These are phyloP conservation scores for Microchirus variegatus DNA, from an alignment of 2,797 vertebrate genomes.

Conservation along the genomic window DNA sequence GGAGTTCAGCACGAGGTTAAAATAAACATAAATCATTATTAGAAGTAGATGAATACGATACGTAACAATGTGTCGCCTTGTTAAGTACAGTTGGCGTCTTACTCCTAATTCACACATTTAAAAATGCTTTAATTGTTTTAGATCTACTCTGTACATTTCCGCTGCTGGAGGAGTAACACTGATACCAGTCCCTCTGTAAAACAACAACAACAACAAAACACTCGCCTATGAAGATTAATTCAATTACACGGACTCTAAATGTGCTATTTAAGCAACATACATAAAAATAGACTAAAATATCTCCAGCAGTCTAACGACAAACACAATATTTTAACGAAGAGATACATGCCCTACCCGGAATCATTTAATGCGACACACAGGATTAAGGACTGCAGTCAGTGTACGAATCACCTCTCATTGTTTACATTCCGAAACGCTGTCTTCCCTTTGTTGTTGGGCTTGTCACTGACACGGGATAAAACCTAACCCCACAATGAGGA, in stretches of 20 bases:
- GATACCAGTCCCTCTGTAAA: slow-evolving; percentile 50
- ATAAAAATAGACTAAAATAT: neutral
- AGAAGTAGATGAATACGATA: no score
- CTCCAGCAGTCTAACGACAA: rapidly evolving
- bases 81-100: rapidly evolving
- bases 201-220: no score
- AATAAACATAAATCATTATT: no score
- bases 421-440: slow-evolving; percentile 76
- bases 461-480: slow-evolving; percentile 47
- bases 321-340: neutral
- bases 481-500: slow-evolving; percentile 10
- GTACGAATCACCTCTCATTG: slow-evolving; percentile 70
- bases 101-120: neutral
- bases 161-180: slow-evolving; percentile 54
- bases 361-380: slow-evolving; percentile 73
- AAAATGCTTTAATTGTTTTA: slow-evolving; percentile 4
- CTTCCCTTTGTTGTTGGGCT: slow-evolving; percentile 11
- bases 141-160: slow-evolving; percentile 39
- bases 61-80: no score
- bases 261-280: neutral
- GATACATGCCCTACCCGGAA: slow-evolving; percentile 65
- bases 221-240: neutral
- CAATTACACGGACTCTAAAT: neutral
- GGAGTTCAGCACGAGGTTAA: neutral
- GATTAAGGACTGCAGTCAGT: slow-evolving; percentile 79